A percentile compares a stretch with the other conserved stretches of the same genome.
phyloP scores from a whole-genome alignment of 2,797 vertebrate genomes.

The Brachymystax lenok region DNA sequence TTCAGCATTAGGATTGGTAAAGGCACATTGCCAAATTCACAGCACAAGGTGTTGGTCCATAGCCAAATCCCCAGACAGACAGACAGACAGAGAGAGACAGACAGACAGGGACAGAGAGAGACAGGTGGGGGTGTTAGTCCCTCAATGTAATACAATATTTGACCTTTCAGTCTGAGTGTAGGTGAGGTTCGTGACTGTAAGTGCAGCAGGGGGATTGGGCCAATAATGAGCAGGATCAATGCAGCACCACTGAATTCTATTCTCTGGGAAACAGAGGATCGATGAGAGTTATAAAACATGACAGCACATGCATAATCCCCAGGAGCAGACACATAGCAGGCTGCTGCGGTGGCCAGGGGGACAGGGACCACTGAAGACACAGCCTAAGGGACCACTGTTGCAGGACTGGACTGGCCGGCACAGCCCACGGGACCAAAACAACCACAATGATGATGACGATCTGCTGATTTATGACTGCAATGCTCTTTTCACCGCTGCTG shows the following conservation, averaged over 20 bases:
- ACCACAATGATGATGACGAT: too few species aligned
- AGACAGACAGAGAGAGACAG: neutral
- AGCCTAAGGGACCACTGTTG: conserved; percentile 10
- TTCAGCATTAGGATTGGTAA: neutral
- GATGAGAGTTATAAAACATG: conserved; percentile 61
- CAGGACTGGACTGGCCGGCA: conserved; percentile 23
- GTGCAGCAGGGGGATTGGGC: conserved; percentile 35
- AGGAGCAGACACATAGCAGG: conserved; percentile 31
- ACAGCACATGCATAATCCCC: conserved; percentile 42
- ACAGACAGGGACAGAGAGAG: neutral
- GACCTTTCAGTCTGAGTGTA: conserved; percentile 54
- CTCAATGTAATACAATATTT: conserved; percentile 45
- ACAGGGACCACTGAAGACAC: neutral
- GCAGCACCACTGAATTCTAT: conserved; percentile 45
- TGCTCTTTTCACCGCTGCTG: too few species aligned
- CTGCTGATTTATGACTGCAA: too few species aligned
- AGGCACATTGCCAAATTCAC: neutral
- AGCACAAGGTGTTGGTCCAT: neutral
- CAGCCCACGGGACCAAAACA: too few species aligned
- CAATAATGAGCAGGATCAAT: conserved; percentile 66
- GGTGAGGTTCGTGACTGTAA: conserved; percentile 48
- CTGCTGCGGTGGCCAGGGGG: too few species aligned
- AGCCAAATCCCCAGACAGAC: neutral
- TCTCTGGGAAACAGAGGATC: conserved; percentile 46
- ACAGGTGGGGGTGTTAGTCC: neutral